Evolutionary conservation across 2,888 invertebrate species (phyloP).

Genomic region (Tholera decimalis): DNA sequence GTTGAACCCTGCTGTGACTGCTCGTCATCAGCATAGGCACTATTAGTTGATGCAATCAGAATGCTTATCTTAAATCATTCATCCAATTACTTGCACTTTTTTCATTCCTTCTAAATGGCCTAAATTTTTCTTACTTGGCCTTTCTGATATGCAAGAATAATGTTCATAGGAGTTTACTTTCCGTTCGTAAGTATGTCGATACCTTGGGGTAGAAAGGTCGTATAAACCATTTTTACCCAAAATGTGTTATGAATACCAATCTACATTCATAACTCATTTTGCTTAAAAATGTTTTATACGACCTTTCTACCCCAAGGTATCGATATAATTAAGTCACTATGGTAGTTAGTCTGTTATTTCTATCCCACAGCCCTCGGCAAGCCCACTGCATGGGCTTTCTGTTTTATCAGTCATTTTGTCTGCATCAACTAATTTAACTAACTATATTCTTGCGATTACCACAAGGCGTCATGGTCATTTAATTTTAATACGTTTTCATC

Average conservation of each 20-base stretch:
- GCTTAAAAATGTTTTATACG: too few species aligned
- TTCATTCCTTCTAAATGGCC: not conserved
- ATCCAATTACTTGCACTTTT: too few species aligned
- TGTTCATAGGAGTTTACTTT: not conserved
- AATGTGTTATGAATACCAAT: too few species aligned
- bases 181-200: too few species aligned
- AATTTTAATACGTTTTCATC: conserved; percentile 19
- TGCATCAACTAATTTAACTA: conserved; percentile 31
- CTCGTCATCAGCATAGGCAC: conserved; percentile 3
- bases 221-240: too few species aligned
- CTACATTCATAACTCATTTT: too few species aligned
- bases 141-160: not conserved
- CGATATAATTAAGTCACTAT: not conserved
- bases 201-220: too few species aligned
- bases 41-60: conserved; percentile 36
- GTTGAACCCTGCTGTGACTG: conserved; percentile 6
- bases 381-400: not conserved
- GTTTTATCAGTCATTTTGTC: conserved; percentile 25
- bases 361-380: too few species aligned
- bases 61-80: conserved; percentile 1
- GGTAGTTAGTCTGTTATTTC: not conserved
- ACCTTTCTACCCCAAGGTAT: too few species aligned
- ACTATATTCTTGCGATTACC: conserved; percentile 32
- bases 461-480: conserved; percentile 50
- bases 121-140: not conserved